Percentiles rank a stretch among this genome's conserved stretches.
Evolutionary conservation across 2,888 invertebrate species (phyloP).

Genomic region (Philonicus albiceps): DNA sequence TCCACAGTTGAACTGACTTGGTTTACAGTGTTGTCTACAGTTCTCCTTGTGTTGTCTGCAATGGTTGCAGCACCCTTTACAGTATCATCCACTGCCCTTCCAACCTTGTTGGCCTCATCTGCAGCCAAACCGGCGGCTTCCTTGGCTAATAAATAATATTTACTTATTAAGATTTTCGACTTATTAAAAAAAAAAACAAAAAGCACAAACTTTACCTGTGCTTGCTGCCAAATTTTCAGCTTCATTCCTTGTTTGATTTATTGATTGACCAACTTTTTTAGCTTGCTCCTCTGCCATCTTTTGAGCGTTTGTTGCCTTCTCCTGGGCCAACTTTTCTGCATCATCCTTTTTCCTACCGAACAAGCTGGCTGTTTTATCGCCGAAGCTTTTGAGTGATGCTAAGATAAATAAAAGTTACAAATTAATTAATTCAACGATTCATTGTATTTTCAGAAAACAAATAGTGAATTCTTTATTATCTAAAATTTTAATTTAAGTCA

Average conservation of each 20-base stretch:
- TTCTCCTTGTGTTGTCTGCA: slow-evolving; percentile 56
- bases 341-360: slow-evolving; percentile 79
- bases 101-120: slow-evolving; percentile 59
- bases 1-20: slow-evolving; percentile 56
- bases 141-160: slow-evolving; percentile 54
- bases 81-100: slow-evolving; percentile 59
- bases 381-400: slow-evolving; percentile 77
- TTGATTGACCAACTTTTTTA: slow-evolving; percentile 69
- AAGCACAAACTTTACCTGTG: slow-evolving; percentile 55
- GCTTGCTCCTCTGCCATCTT: slow-evolving; percentile 72
- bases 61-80: slow-evolving; percentile 57
- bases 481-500: background rate
- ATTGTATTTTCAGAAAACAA: background rate
- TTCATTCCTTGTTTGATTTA: slow-evolving; percentile 68
- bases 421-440: background rate
- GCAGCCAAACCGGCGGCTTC: slow-evolving; percentile 62
- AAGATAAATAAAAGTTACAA: slow-evolving; percentile 2
- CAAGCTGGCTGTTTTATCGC: slow-evolving; percentile 75
- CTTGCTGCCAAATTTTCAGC: slow-evolving; percentile 66
- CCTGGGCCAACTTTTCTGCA: slow-evolving; percentile 70
- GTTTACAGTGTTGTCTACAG: slow-evolving; percentile 56
- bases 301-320: slow-evolving; percentile 70
- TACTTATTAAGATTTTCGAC: background rate
- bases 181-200: slow-evolving; percentile 1
- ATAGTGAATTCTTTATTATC: background rate